phyloP scores from a whole-genome alignment of 92 coral and sea anemone genomes.

The Palythoa grandiflora region DNA sequence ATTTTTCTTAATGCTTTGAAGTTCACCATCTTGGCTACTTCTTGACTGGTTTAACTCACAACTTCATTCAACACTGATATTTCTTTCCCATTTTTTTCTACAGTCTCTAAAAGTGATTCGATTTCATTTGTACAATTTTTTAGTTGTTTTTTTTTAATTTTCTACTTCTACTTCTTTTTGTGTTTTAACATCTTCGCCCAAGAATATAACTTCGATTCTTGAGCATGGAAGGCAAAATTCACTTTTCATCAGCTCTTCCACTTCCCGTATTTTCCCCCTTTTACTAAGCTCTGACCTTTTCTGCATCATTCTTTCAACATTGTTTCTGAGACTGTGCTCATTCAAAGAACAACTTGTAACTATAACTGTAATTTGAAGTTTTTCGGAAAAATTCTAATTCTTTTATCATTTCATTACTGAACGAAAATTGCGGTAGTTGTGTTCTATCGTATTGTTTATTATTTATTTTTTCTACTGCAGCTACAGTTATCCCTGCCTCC shows the following conservation, averaged over 20 bases:
- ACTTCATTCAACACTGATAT: neutral
- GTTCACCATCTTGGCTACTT: neutral
- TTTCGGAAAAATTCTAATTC: slow-evolving; percentile 11
- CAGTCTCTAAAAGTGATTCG: neutral
- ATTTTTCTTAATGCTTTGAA: no score
- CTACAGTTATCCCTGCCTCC: neutral
- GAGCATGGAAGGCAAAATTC: slow-evolving; percentile 17
- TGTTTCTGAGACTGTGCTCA: neutral
- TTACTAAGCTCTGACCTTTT: no score
- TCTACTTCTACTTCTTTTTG: neutral
- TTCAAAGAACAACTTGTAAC: neutral
- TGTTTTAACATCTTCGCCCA: neutral
- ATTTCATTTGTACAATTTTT: neutral
- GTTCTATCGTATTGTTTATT: neutral
- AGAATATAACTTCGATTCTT: neutral
- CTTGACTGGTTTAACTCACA: neutral
- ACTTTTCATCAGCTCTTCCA: neutral
- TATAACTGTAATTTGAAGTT: neutral
- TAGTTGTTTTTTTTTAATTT: neutral
- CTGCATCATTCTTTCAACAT: neutral
- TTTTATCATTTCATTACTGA: slow-evolving; percentile 5
- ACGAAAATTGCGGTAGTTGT: neutral
- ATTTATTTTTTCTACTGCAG: neutral
- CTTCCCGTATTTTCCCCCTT: neutral
- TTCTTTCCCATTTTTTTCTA: neutral